Conservation (phyloP, 2,113 vertebrate species). For the Lophotis ruficrista region DNA sequence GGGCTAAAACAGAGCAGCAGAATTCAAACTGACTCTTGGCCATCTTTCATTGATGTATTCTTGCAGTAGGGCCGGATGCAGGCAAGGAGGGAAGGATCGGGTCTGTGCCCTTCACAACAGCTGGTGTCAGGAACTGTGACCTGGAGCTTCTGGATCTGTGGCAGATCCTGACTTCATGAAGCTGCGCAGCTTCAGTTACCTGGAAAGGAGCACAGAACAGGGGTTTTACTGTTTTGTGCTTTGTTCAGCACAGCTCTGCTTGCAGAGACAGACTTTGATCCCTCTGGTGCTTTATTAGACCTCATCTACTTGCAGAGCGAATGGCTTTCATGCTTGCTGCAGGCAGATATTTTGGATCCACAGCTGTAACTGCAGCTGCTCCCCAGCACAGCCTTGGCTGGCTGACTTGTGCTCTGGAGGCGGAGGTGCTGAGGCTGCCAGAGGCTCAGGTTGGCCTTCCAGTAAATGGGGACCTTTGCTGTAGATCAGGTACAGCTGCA, state of each 20-base stretch:
- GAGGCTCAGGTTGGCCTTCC: rapidly evolving
- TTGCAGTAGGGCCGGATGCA: neutral
- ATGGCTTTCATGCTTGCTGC: rapidly evolving
- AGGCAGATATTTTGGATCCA: neutral
- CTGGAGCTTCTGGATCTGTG: neutral
- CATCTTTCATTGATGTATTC: neutral
- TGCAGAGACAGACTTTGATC: neutral
- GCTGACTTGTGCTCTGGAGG: neutral
- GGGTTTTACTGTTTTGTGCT: neutral
- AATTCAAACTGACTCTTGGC: neutral
- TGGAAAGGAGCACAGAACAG: neutral
- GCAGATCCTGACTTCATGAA: neutral
- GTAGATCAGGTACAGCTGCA: neutral
- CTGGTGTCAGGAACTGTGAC: neutral
- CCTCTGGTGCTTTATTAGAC: neutral
- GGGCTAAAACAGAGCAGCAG: neutral
- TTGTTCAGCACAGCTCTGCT: neutral
- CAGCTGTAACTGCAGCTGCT: neutral
- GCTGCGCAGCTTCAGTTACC: neutral
- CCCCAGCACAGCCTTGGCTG: rapidly evolving
- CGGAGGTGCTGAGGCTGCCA: neutral
- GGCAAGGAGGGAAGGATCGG: neutral
- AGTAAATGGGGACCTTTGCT: neutral
- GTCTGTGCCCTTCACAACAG: neutral
- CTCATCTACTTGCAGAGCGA: rapidly evolving